Evolutionary conservation across 2,113 vertebrate species (phyloP).

Genomic region (Ameiurus melas): DNA sequence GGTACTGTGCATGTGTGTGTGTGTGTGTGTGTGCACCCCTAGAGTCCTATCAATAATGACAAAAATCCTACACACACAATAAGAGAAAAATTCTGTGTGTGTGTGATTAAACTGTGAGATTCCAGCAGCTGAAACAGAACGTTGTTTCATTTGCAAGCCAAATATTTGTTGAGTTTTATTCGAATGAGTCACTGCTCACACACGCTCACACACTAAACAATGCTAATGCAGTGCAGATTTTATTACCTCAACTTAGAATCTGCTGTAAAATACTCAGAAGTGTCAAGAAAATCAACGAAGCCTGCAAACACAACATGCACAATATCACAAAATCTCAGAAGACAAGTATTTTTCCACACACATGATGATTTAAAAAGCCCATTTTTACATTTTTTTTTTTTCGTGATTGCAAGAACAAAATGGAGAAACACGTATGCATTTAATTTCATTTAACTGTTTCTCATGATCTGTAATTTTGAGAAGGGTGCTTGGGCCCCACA

Average conservation of each 20-base stretch:
- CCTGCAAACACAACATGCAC: neutral
- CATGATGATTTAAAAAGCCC: neutral
- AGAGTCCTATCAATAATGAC: slow-evolving; percentile 22
- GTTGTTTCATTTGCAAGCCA: neutral
- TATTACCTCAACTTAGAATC: neutral
- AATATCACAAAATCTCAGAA: neutral
- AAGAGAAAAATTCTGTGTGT: neutral
- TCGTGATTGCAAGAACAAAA: neutral
- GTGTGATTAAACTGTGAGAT: slow-evolving; percentile 17
- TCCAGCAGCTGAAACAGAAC: slow-evolving; percentile 11
- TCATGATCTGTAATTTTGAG: neutral
- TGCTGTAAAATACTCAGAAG: neutral
- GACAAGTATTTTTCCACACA: neutral
- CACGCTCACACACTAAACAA: neutral
- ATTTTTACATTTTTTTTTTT: neutral
- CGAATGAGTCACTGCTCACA: neutral
- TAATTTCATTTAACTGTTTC: neutral
- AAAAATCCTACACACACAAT: slow-evolving; percentile 1
- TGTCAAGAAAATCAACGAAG: neutral
- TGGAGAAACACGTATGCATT: neutral
- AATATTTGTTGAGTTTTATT: slow-evolving; percentile 16
- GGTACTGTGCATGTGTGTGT: neutral
- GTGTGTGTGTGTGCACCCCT: neutral
- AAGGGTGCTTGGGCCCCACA: neutral
- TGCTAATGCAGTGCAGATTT: slow-evolving; percentile 3